phyloP scores from a whole-genome alignment of 2,797 vertebrate species.

The Geotrypetes seraphini region DNA sequence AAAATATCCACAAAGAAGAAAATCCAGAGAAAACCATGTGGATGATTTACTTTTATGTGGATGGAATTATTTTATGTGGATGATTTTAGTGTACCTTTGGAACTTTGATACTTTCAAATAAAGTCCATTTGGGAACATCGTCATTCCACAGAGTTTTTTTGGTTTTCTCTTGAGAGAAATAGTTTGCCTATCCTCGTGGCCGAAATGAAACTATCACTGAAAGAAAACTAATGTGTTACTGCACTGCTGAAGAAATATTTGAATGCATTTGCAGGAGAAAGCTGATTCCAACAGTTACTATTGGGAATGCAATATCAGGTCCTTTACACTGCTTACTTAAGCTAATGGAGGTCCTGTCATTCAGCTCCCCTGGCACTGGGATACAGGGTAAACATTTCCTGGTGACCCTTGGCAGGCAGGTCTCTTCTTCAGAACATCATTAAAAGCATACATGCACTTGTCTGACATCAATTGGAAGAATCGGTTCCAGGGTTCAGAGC shows the following conservation, averaged over 20 bases:
- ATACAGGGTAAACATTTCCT: conserved; percentile 82
- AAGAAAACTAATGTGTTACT: conserved; percentile 15
- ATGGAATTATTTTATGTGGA: too few species aligned
- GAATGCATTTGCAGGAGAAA: conserved; percentile 73
- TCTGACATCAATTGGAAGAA: conserved; percentile 49
- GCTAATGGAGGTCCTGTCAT: conserved; percentile 90
- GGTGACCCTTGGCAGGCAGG: conserved; percentile 69
- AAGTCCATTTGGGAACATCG: too few species aligned
- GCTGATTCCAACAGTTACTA: conserved; percentile 73
- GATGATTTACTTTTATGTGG: too few species aligned
- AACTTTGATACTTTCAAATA: too few species aligned
- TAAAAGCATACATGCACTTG: conserved; percentile 66
- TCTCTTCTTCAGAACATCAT: conserved; percentile 76
- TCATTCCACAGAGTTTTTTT: too few species aligned
- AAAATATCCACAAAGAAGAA: too few species aligned
- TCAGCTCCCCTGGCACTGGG: conserved; percentile 72
- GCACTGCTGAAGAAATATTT: conserved; percentile 51
- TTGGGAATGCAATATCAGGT: conserved; percentile 77
- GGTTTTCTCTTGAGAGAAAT: neutral
- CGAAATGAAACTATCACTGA: conserved; percentile 6
- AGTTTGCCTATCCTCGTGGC: neutral
- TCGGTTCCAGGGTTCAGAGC: conserved; percentile 28
- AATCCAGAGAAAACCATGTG: too few species aligned
- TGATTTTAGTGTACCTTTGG: too few species aligned
- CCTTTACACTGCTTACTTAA: conserved; percentile 74